Evolutionary conservation across 2,888 invertebrate species (phyloP), one percentile per base, ranked within the genome.

Genomic region (Nomada fucata): DNA sequence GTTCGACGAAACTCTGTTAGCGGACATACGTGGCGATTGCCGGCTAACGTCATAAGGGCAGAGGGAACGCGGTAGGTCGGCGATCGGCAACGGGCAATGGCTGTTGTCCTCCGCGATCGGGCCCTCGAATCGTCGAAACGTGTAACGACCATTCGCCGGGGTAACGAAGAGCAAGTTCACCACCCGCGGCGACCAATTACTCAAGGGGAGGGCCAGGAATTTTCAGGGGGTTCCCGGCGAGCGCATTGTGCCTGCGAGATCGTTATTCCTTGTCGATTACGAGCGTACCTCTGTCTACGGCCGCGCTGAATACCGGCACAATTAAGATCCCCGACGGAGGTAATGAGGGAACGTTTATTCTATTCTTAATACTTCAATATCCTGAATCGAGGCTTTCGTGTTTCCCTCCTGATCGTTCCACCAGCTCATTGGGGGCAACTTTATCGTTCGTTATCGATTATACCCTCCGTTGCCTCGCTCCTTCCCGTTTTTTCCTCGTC

Each of bases 121-220:
- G 71, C 72, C 77, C 87, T 82, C 69, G 75, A 84, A 80, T 86
- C 83, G 84, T 83, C 83, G 86, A 83, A 86, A 82, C 79, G 82
- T 74, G 68, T 86, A 86, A 90, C 85, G 85, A 76, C 74, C 79
- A 69, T 82, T 85, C 79, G 88, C 13, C 64, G 61, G 67, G 85
- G 79, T 85, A 85, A 89, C 82, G 88, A 88, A 76, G 75, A 86
- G 81, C 75, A 77, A 81, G 80, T 80, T 67, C 57, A 50, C 84
- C 86, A 87, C 85, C 87, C 85, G 86, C 81, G 83, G 88, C 82
- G 86, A 84, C 83, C 85, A 86, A 87, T 89, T 84, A 84, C 77
- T 70, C 83, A 65, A 73, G 76, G 84, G 83, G 63, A 69, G 76
- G 64, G 57, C 53, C 70, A 82, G 76, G 74, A 79, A 84, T 82